Evolutionary conservation across 2,113 vertebrate genomes (phyloP).

Genomic region (Syngnathus scovelli): DNA sequence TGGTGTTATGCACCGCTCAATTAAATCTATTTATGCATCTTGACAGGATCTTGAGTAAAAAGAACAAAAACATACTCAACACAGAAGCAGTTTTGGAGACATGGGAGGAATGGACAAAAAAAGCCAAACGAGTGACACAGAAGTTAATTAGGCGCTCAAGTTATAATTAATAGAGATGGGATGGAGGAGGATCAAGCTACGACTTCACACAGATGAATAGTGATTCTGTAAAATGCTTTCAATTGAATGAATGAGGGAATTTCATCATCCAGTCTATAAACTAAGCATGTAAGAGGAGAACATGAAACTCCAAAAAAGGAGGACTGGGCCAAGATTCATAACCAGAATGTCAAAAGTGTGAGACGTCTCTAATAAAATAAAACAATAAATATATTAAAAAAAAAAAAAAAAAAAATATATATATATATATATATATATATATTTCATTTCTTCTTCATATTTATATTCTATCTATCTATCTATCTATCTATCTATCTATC

Average conservation of each 20-base stretch:
- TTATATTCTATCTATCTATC: too few relatives aligned
- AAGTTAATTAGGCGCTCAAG: slow-evolving; percentile 61
- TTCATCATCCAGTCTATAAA: slow-evolving; percentile 5
- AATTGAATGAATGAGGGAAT: slow-evolving; percentile 15
- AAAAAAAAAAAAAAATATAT: too few relatives aligned
- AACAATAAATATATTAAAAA: too few relatives aligned
- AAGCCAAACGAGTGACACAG: slow-evolving; percentile 55
- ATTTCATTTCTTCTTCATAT: too few relatives aligned
- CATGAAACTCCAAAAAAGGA: too few relatives aligned
- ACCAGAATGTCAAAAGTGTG: too few relatives aligned
- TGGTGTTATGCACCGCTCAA: slow-evolving; percentile 22
- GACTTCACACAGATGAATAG: slow-evolving; percentile 39
- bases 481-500: too few relatives aligned
- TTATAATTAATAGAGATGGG: slow-evolving; percentile 59
- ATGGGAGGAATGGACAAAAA: slow-evolving; percentile 60
- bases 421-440: too few relatives aligned
- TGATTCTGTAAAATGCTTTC: slow-evolving; percentile 22
- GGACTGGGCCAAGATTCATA: too few relatives aligned
- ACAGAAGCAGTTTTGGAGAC: slow-evolving; percentile 57
- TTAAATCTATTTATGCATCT: slow-evolving; percentile 52
- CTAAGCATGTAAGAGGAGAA: too few relatives aligned
- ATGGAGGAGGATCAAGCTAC: slow-evolving; percentile 36
- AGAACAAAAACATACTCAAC: slow-evolving; percentile 18
- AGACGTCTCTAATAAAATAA: too few relatives aligned
- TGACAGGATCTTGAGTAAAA: slow-evolving; percentile 38